Evolutionary conservation across 2,888 invertebrate species (phyloP).

Genomic region (Lasioglossum villosulum): DNA sequence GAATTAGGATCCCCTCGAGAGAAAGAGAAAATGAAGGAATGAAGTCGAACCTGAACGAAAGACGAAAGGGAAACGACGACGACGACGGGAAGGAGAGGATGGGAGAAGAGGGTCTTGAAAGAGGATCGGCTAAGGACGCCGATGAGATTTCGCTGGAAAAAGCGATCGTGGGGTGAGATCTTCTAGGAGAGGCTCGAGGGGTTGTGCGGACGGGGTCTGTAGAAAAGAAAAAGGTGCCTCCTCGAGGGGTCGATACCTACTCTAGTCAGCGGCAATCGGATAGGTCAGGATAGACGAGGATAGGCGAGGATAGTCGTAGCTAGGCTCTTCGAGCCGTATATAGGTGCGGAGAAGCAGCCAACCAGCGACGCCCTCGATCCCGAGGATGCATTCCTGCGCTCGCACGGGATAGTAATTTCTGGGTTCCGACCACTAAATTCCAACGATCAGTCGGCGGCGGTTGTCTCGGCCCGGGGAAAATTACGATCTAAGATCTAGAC

Average conservation of each 20-base stretch:
- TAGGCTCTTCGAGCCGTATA: constrained; percentile 18
- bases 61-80: background rate
- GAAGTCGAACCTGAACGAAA: constrained; percentile 8
- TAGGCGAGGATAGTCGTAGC: constrained; percentile 52
- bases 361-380: constrained; percentile 47
- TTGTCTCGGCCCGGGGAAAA: constrained; percentile 13
- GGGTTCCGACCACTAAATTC: constrained; percentile 49
- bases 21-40: constrained; percentile 24
- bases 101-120: constrained; percentile 3
- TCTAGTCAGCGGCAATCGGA: constrained; percentile 74
- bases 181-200: constrained; percentile 7
- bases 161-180: constrained; percentile 4
- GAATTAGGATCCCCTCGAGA: constrained; percentile 54
- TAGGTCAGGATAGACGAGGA: constrained; percentile 71
- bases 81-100: too few species aligned
- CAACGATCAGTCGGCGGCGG: constrained; percentile 29
- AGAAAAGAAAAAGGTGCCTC: constrained; percentile 55
- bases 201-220: constrained; percentile 3
- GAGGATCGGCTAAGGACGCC: constrained; percentile 38
- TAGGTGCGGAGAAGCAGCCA: constrained; percentile 38
- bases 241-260: constrained; percentile 74
- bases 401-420: constrained; percentile 52
- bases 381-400: constrained; percentile 46
- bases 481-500: constrained; percentile 42
- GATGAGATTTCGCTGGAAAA: constrained; percentile 30